Evolutionary conservation across 1,140 invertebrate species (phyloP).

Genomic region (Drosophila littoralis): DNA sequence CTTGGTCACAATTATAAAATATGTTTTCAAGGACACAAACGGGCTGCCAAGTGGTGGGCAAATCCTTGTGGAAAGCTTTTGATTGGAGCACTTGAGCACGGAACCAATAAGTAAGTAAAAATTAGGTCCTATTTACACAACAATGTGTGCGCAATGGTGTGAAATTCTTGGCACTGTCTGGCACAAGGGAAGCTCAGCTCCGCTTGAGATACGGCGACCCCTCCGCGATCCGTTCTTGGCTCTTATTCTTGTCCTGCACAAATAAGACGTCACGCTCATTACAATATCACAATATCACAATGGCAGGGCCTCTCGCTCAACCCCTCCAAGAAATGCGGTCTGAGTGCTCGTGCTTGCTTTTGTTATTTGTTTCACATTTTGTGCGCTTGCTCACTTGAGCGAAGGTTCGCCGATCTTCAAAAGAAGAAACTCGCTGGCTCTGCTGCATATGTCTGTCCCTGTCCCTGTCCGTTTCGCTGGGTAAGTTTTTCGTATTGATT

Average conservation of each 20-base stretch:
- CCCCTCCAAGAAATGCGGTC: slow-evolving; percentile 30
- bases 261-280: slow-evolving; percentile 69
- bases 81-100: slow-evolving; percentile 50
- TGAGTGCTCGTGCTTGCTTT: slow-evolving; percentile 39
- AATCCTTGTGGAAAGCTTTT: slow-evolving; percentile 21
- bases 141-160: slow-evolving; percentile 66
- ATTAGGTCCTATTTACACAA: slow-evolving; percentile 68
- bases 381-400: slow-evolving; percentile 71
- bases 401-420: slow-evolving; percentile 47
- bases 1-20: neutral
- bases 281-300: slow-evolving; percentile 61
- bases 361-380: slow-evolving; percentile 79
- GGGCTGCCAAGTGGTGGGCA: slow-evolving; percentile 45
- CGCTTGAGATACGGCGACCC: neutral
- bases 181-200: slow-evolving; percentile 3
- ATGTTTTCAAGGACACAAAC: neutral
- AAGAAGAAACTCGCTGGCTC: slow-evolving; percentile 6
- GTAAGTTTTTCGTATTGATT: slow-evolving; percentile 57
- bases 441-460: slow-evolving; percentile 9
- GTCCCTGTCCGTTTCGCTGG: neutral
- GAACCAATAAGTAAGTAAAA: slow-evolving; percentile 48
- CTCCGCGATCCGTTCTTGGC: slow-evolving; percentile 24
- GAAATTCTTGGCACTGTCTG: slow-evolving; percentile 46
- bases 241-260: slow-evolving; percentile 38
- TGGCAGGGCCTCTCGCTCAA: slow-evolving; percentile 7